Evolutionary conservation across 2,797 vertebrate genomes (phyloP).

Genomic region (Coreius guichenoti): DNA sequence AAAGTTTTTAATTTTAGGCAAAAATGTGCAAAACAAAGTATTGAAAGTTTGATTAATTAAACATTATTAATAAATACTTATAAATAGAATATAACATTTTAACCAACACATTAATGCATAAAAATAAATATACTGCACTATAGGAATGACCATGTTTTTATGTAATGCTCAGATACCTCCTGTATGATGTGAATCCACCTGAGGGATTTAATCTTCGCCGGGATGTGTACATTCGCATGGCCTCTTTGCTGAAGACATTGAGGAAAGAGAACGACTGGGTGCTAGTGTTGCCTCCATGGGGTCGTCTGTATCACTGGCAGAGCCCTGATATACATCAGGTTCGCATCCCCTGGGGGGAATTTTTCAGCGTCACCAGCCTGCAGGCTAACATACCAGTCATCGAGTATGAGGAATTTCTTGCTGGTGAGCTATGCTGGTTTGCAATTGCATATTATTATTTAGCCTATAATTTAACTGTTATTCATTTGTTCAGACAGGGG

Average conservation of each 20-base stretch:
- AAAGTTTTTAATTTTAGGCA: not conserved
- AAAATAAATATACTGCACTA: not conserved
- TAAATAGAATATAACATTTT: not conserved
- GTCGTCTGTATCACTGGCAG: conserved; percentile 97
- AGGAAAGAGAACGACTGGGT: conserved; percentile 88
- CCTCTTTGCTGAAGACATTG: conserved; percentile 90
- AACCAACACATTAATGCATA: not conserved
- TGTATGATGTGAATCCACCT: conserved; percentile 96
- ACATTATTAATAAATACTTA: not conserved
- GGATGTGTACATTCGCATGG: conserved; percentile 92
- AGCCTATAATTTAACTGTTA: not conserved
- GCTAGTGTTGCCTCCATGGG: conserved; percentile 95
- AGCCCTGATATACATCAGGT: conserved; percentile 90
- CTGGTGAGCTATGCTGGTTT: conserved; percentile 78
- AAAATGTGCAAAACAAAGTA: too few species aligned
- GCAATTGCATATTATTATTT: not conserved
- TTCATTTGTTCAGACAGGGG: not conserved
- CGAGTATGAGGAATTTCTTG: conserved; percentile 93
- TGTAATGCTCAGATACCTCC: conserved; percentile 82
- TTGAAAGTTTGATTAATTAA: not conserved
- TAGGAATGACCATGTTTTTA: not conserved
- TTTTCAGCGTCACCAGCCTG: conserved; percentile 91
- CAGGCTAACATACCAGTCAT: conserved; percentile 90
- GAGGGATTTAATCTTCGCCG: conserved; percentile 96
- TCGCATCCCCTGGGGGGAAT: conserved; percentile 89